These are phyloP conservation scores for Chrysoperla carnea DNA, from an alignment of 1,140 invertebrate species.

Conservation along the genomic window DNA sequence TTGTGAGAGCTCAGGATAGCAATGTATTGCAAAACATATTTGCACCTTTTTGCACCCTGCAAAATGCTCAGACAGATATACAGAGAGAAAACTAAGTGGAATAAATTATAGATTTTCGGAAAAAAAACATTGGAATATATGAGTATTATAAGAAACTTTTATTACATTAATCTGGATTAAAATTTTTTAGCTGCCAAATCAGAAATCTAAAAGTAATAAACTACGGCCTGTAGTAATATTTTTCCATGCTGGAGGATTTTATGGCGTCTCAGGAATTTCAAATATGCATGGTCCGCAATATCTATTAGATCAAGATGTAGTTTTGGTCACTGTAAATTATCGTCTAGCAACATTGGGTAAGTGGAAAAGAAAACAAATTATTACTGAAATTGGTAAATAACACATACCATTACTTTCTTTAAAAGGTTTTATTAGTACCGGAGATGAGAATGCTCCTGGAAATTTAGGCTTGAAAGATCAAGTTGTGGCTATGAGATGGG, in stretches of 20 bases:
- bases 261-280: conserved; percentile 12
- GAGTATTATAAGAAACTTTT: no score
- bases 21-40: conserved; percentile 16
- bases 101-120: no score
- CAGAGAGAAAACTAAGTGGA: no score
- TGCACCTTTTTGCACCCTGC: no score
- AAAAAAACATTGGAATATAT: no score
- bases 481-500: conserved; percentile 50
- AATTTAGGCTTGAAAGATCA: conserved; percentile 64
- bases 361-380: not conserved
- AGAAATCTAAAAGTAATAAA: not conserved
- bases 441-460: conserved; percentile 39
- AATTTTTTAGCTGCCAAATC: not conserved
- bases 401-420: not conserved
- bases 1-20: conserved; percentile 12
- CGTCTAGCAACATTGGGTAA: conserved; percentile 29
- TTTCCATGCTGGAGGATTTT: conserved; percentile 27
- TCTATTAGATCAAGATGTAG: conserved; percentile 28
- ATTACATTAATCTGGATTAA: no score
- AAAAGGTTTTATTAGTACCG: conserved; percentile 30
- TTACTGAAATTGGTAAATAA: not conserved
- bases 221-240: conserved; percentile 25
- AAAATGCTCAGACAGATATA: no score
- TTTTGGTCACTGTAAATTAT: conserved; percentile 39
- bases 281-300: conserved; percentile 23